A percentile compares a stretch with the other conserved stretches of the same genome.
phyloP scores from a whole-genome alignment of 2,797 vertebrate species.

The Chaenodraco wilsoni region DNA sequence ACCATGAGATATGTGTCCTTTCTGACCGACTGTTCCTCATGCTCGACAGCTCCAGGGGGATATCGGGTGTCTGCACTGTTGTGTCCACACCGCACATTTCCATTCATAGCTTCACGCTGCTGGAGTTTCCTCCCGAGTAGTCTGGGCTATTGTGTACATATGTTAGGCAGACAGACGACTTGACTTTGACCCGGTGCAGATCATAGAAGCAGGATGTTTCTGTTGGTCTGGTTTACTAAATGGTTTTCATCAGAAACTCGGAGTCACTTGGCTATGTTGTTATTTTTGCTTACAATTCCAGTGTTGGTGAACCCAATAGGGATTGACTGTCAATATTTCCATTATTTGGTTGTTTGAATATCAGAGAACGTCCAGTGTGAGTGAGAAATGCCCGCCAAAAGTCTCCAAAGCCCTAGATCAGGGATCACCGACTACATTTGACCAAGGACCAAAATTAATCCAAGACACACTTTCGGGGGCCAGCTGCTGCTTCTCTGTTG shows the following conservation, averaged over 20 bases:
- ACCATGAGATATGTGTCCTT: background rate
- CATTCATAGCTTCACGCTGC: conserved; percentile 29
- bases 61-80: conserved; percentile 44
- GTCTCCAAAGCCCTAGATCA: background rate
- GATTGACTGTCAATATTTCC: too few relatives aligned
- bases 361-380: background rate
- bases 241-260: background rate
- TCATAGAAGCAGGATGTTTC: conserved; percentile 21
- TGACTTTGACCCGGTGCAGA: conserved; percentile 29
- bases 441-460: too few relatives aligned
- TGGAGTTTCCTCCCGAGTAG: conserved; percentile 28
- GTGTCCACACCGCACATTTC: conserved; percentile 23
- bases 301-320: background rate
- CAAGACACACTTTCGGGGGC: too few relatives aligned
- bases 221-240: background rate
- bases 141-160: conserved; percentile 8
- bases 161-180: conserved; percentile 23
- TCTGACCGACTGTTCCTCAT: background rate
- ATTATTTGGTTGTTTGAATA: too few relatives aligned
- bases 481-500: too few relatives aligned
- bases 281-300: background rate
- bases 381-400: background rate
- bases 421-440: too few relatives aligned
- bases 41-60: background rate
- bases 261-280: too few relatives aligned